Conservation (phyloP, 2,113 vertebrate genomes). For the Sapayoa aenigma region DNA sequence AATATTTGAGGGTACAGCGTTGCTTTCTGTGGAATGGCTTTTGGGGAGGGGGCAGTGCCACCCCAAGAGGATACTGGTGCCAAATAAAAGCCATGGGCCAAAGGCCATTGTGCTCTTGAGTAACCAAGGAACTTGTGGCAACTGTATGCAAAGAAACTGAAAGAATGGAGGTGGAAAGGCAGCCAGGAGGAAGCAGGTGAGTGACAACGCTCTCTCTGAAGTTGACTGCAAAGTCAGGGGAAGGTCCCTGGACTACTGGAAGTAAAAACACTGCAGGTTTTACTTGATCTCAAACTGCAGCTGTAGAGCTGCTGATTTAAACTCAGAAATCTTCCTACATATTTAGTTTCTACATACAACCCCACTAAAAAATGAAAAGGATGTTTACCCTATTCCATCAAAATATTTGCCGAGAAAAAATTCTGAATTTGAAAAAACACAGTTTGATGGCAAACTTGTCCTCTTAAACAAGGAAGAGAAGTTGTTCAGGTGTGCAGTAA, state of each 20-base stretch:
- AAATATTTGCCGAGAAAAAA: not conserved
- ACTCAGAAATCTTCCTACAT: not conserved
- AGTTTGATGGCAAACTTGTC: not conserved
- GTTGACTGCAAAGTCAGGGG: not conserved
- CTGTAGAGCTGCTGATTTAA: not conserved
- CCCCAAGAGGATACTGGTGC: fast-evolving
- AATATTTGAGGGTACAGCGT: fast-evolving
- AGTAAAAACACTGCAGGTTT: not conserved
- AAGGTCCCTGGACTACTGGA: not conserved
- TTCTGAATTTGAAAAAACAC: not conserved
- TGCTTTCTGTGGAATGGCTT: not conserved
- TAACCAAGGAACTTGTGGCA: not conserved
- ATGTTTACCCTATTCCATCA: not conserved
- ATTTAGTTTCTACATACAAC: not conserved
- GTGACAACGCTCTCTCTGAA: not conserved
- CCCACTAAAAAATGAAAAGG: not conserved
- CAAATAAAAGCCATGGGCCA: not conserved
- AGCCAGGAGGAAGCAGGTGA: not conserved
- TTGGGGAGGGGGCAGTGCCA: not conserved
- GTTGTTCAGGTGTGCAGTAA: not conserved
- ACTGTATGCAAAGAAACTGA: not conserved
- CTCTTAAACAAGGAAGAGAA: not conserved
- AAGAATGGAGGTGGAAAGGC: not conserved
- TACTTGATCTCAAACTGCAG: not conserved
- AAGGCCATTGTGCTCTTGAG: not conserved